A percentile compares a stretch with the other conserved stretches of the same genome.
Conservation (phyloP, 2,888 invertebrate species). For the Cerceris rybyensis region DNA sequence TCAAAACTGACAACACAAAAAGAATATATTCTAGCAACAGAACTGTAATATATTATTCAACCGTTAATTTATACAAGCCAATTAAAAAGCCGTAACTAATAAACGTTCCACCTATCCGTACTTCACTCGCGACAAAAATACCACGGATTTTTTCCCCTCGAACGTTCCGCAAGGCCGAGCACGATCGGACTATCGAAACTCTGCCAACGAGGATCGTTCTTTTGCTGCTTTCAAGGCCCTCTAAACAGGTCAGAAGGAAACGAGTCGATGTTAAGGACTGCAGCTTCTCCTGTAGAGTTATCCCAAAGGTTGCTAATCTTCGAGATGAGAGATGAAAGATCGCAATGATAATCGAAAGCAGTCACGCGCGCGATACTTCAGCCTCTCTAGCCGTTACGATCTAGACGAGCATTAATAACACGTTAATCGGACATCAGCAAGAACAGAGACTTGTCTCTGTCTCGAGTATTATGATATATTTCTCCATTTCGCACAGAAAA, state of each 20-base stretch:
- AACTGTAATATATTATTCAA: no score
- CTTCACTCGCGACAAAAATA: no score
- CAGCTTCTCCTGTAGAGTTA: neutral
- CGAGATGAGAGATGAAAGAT: constrained; percentile 20
- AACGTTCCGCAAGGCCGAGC: no score
- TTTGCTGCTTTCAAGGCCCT: constrained; percentile 21
- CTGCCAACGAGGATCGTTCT: constrained; percentile 11
- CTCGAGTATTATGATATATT: constrained; percentile 2
- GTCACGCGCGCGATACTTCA: constrained; percentile 31
- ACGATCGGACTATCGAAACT: constrained; percentile 20
- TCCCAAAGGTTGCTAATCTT: constrained; percentile 15
- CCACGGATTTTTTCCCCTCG: no score
- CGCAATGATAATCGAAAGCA: constrained; percentile 14
- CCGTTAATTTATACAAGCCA: no score
- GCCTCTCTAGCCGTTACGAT: constrained; percentile 13
- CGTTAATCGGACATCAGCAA: constrained; percentile 26
- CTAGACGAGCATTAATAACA: neutral
- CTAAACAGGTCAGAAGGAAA: constrained; percentile 9
- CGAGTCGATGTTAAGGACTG: constrained; percentile 13
- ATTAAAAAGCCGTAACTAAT: no score
- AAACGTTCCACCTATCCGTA: no score
- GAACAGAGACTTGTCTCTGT: neutral
- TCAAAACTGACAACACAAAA: no score
- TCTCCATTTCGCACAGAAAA: neutral
- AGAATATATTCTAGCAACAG: no score